Percentiles rank a stretch among this genome's conserved stretches.
Evolutionary conservation across 2,113 vertebrate species (phyloP).

Genomic region (Climacteris rufus): DNA sequence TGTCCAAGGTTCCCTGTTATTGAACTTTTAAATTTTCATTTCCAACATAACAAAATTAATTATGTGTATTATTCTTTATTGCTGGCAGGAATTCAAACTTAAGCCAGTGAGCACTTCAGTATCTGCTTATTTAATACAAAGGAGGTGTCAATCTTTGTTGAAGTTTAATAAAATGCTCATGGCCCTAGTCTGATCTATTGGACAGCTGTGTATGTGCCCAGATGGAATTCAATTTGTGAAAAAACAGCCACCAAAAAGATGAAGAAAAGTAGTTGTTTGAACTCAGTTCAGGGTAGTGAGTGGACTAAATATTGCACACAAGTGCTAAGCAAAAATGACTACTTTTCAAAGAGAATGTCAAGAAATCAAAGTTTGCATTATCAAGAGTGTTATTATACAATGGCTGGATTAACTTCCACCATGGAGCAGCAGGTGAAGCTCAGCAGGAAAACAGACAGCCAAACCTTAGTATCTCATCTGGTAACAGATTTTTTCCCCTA

Average conservation of each 20-base stretch:
- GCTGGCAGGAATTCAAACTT: background rate
- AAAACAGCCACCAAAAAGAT: background rate
- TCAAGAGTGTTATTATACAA: background rate
- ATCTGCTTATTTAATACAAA: background rate
- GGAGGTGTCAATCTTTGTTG: background rate
- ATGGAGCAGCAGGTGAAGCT: background rate
- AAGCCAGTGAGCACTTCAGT: background rate
- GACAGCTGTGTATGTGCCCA: background rate
- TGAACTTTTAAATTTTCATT: background rate
- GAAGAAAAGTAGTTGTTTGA: background rate
- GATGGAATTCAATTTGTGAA: background rate
- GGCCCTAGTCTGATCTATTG: background rate
- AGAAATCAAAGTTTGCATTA: background rate
- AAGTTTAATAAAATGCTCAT: background rate
- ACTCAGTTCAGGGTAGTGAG: background rate
- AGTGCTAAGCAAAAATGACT: background rate
- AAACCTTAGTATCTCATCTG: background rate
- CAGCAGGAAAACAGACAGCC: background rate
- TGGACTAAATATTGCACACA: background rate
- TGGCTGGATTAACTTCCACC: background rate
- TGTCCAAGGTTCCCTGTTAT: background rate
- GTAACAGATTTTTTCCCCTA: background rate
- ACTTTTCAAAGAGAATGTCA: background rate
- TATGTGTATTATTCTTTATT: background rate
- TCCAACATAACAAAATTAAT: background rate